Evolutionary conservation across 23 tunicate genomes (phyloP).

Genomic region (Clavelina lepadiformis): DNA sequence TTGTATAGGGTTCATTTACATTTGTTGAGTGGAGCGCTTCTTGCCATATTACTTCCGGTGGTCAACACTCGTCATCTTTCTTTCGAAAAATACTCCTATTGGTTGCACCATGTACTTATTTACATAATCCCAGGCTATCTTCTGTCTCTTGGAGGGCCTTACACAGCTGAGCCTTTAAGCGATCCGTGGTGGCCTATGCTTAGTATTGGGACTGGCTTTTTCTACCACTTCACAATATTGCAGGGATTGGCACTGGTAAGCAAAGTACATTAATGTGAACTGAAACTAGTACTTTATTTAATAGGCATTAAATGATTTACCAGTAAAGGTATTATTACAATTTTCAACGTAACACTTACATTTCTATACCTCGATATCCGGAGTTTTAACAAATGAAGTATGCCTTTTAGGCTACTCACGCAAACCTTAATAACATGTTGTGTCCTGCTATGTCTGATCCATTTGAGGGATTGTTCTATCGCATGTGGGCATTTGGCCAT

Average conservation of each 20-base stretch:
- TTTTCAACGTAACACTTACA: no score
- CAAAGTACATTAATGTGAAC: neutral
- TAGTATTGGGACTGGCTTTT: slow-evolving; percentile 51
- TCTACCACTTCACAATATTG: slow-evolving; percentile 75
- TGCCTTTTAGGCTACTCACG: slow-evolving; percentile 62
- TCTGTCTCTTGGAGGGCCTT: slow-evolving; percentile 53
- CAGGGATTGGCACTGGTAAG: slow-evolving; percentile 78
- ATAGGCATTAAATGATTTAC: no score
- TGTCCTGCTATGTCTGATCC: slow-evolving; percentile 93
- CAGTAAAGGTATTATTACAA: no score
- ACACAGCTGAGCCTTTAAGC: slow-evolving; percentile 44
- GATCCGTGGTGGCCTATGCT: slow-evolving; percentile 67
- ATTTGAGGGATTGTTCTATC: slow-evolving; percentile 64
- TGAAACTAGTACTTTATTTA: no score
- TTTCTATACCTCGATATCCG: no score
- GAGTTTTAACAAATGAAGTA: no score
- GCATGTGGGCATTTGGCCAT: slow-evolving; percentile 84
- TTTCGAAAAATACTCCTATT: slow-evolving; percentile 65
- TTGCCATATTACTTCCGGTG: slow-evolving; percentile 70
- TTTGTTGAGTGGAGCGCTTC: slow-evolving; percentile 64
- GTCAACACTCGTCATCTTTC: slow-evolving; percentile 64
- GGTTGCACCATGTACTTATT: slow-evolving; percentile 81
- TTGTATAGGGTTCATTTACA: slow-evolving; percentile 73
- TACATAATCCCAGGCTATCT: slow-evolving; percentile 66
- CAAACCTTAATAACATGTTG: slow-evolving; percentile 83